Evolutionary conservation across 2,797 vertebrate species (phyloP).

Genomic region (Streptopelia turtur): DNA sequence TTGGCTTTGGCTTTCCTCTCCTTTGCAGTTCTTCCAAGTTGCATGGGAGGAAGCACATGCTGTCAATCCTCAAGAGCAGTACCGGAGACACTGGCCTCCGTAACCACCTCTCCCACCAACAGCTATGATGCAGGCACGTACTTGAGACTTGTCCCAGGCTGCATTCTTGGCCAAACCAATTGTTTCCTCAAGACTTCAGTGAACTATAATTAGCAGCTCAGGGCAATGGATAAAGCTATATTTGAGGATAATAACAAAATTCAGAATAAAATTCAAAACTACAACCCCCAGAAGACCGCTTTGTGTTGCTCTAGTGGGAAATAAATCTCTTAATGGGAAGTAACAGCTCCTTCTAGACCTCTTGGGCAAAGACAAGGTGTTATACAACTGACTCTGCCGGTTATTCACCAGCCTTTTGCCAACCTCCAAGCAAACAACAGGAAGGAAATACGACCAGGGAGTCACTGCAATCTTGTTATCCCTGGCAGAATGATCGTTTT

Average conservation of each 20-base stretch:
- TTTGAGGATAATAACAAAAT: background rate
- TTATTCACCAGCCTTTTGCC: background rate
- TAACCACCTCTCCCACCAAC: constrained; percentile 2
- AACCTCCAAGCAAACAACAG: background rate
- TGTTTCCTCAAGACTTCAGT: background rate
- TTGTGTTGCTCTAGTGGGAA: background rate
- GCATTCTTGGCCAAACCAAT: background rate
- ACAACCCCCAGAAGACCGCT: background rate
- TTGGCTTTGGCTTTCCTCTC: constrained; percentile 28
- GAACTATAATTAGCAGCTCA: background rate
- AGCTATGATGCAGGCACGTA: background rate
- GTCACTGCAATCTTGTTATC: background rate
- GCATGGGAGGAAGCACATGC: constrained; percentile 42
- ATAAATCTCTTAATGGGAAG: background rate
- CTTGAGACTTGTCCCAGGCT: background rate
- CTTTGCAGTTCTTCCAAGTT: constrained; percentile 44
- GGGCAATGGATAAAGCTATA: background rate
- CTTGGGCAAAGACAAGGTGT: background rate
- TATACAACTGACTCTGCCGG: background rate
- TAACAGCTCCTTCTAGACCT: background rate
- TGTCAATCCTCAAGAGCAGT: background rate
- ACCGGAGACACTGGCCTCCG: background rate
- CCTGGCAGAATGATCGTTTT: background rate
- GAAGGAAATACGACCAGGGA: background rate
- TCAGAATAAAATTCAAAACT: background rate